These are phyloP conservation scores for Pipistrellus kuhlii DNA, from an alignment of 2,797 vertebrate species.

Conservation along the genomic window DNA sequence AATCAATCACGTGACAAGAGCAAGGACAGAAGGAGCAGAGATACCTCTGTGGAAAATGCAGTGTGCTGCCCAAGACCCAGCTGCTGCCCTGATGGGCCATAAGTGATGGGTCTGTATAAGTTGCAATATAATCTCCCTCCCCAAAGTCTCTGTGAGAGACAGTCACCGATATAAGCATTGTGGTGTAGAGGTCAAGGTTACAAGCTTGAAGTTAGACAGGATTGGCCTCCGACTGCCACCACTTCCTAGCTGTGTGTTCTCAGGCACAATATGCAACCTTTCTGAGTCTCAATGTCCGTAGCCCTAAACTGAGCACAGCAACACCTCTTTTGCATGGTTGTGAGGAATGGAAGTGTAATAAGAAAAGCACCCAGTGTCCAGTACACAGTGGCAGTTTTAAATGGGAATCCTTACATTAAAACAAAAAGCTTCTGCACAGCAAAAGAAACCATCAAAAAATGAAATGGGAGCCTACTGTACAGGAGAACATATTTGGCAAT, in stretches of 20 bases:
- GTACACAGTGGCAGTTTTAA: not conserved
- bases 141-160: not conserved
- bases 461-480: too few species aligned
- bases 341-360: not conserved
- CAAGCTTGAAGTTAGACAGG: not conserved
- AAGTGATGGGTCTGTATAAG: not conserved
- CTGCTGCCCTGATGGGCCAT: not conserved
- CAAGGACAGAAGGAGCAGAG: not conserved
- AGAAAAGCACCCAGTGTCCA: not conserved
- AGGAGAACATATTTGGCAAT: too few species aligned
- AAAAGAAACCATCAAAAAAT: too few species aligned
- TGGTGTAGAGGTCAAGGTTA: not conserved
- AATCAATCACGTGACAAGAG: not conserved
- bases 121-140: not conserved
- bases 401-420: not conserved
- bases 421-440: too few species aligned
- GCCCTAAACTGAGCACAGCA: not conserved
- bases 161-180: not conserved
- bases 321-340: not conserved
- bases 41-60: not conserved
- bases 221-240: not conserved
- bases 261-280: not conserved
- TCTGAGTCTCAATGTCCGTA: not conserved
- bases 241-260: not conserved
- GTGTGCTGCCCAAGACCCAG: not conserved